Evolutionary conservation across 2,797 vertebrate species (phyloP).

Genomic region (Telmatherina bonti): DNA sequence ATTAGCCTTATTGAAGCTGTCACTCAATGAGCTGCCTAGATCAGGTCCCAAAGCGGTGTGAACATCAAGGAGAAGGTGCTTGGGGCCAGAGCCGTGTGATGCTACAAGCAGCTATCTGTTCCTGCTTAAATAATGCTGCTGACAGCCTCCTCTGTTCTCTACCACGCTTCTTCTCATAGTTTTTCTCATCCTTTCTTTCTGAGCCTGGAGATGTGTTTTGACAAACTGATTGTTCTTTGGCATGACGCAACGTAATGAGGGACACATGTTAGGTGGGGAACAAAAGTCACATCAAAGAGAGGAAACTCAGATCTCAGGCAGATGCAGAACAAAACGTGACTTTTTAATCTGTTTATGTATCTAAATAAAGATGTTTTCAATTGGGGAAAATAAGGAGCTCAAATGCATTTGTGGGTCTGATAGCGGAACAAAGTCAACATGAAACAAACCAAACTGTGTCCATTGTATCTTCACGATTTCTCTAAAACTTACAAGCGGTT

Average conservation of each 20-base stretch:
- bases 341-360: conserved; percentile 70
- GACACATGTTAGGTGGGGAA: conserved; percentile 73
- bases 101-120: conserved; percentile 75
- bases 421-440: conserved; percentile 63
- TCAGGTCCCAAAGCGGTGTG: conserved; percentile 63
- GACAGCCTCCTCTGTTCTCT: conserved; percentile 61
- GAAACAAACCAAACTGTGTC: conserved; percentile 56
- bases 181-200: conserved; percentile 48
- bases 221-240: conserved; percentile 76
- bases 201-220: conserved; percentile 71
- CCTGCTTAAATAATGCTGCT: conserved; percentile 68
- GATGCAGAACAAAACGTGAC: conserved; percentile 48
- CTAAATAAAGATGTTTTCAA: conserved; percentile 70
- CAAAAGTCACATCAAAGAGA: conserved; percentile 69
- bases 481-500: conserved; percentile 43
- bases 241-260: conserved; percentile 77
- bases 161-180: conserved; percentile 45
- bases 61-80: conserved; percentile 75
- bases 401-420: conserved; percentile 57
- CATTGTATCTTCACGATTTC: conserved; percentile 38
- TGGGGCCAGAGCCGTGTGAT: conserved; percentile 47
- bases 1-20: conserved; percentile 84
- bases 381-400: conserved; percentile 53
- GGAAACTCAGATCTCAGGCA: conserved; percentile 64
- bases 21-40: conserved; percentile 68